Conservation (phyloP, 2,888 invertebrate species). For the Dione vanillae region DNA sequence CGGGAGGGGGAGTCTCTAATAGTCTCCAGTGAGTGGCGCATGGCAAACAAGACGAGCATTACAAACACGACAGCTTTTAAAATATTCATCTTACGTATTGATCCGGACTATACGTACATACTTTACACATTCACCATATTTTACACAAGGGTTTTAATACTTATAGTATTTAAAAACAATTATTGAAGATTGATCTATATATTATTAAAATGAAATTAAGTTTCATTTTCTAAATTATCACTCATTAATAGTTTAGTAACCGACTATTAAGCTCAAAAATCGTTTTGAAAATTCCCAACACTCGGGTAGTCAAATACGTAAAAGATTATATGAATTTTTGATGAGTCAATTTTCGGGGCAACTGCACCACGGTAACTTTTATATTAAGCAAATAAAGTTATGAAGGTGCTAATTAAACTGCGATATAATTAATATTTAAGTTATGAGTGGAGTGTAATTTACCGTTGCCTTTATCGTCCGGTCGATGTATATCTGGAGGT, state of each 20-base stretch:
- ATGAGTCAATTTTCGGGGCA: slow-evolving; percentile 14
- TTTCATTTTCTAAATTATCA: background rate
- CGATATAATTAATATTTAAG: slow-evolving; percentile 4
- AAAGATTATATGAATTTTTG: slow-evolving; percentile 11
- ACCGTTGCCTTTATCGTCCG: slow-evolving; percentile 92
- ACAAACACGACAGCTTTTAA: slow-evolving; percentile 73
- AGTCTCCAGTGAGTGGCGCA: slow-evolving; percentile 85
- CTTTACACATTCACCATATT: slow-evolving; percentile 22
- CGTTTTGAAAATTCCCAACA: background rate
- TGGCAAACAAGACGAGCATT: slow-evolving; percentile 74
- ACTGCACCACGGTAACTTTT: slow-evolving; percentile 6
- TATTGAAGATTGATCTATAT: background rate
- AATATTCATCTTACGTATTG: slow-evolving; percentile 75
- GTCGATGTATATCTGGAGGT: slow-evolving; percentile 90
- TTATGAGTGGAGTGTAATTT: slow-evolving; percentile 56
- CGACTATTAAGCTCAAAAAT: background rate
- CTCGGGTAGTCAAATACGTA: slow-evolving; percentile 5
- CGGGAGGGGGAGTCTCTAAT: slow-evolving; percentile 64
- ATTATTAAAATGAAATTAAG: background rate
- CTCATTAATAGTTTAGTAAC: background rate
- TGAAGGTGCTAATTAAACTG: slow-evolving; percentile 12
- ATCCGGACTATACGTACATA: slow-evolving; percentile 51
- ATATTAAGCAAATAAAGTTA: slow-evolving; percentile 12
- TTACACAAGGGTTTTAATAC: background rate
- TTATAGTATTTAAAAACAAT: background rate